Base-by-base conservation (phyloP, 2,113 vertebrate species). In the Menidia beryllina region DNA sequence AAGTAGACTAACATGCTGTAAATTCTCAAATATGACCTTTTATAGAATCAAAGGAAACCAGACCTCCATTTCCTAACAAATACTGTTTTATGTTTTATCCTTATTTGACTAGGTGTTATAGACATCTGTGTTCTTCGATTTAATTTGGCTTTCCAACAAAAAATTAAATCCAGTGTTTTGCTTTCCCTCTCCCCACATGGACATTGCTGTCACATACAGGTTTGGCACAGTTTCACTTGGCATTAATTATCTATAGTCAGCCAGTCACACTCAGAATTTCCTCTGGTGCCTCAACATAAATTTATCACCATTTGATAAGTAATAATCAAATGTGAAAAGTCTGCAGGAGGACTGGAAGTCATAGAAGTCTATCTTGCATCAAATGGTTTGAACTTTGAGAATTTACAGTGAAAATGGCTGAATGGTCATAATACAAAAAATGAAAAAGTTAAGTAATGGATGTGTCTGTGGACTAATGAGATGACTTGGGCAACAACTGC, bases 11-110 rank as follows among this genome's bases (percentile, higher is more conserved):
- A 52, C 9, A 6, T 12, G 47, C 57, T 52, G 49, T 64, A 57
- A 84, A 85, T 81, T 82, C 80, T 74, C 78, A 85, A 76, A 60
- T 74, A 59, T 0, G 20, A 14, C 1, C 36, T 38, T 12, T 24
- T 19, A 2, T 36, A 11, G 53, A 5, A 3, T 58, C 4, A 34
- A 6, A 63, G 9, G 74, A 50, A 26, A 24, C 15, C 39, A 66
- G 9, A 12, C 25, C 17, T 30, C 24, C 0, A 45, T 39, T 38
- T 12, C n/a, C 41, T 10, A 8, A 34, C 30, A 10, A 8, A 20
- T 24, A 9, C 23, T 11, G 19, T 41, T 14, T 14, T 15, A 13
- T 15, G 7, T 24, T 60, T 70, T 27, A 7, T 27, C 12, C 24
- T 0, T 4, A 51, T n/a, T n/a, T n/a, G n/a, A n/a, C n/a, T n/a